These are phyloP conservation scores for Seison nebaliae DNA, from an alignment of 1,140 invertebrate genomes.

Conservation along the genomic window DNA sequence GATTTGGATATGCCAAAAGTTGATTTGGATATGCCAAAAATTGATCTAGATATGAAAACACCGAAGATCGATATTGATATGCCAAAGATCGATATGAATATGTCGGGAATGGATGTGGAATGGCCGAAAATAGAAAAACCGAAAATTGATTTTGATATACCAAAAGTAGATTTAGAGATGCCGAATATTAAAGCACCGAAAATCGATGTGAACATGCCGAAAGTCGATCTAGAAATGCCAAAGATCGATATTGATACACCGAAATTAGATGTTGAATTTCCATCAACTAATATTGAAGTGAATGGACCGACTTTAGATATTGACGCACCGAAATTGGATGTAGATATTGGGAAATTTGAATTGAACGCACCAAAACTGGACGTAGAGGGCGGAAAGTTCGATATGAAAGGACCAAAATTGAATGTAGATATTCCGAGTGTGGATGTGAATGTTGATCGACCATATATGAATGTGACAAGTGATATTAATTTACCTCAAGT, in stretches of 20 bases:
- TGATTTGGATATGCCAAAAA: conserved; percentile 1
- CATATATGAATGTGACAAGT: too few relatives aligned
- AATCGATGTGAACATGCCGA: conserved; percentile 1
- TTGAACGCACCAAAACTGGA: conserved; percentile 6
- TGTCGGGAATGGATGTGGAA: not conserved
- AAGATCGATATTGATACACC: conserved; percentile 2
- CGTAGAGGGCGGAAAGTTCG: too few relatives aligned
- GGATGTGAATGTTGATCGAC: too few relatives aligned
- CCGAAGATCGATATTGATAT: conserved; percentile 1
- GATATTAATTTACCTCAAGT: too few relatives aligned
- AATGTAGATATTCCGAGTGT: conserved; percentile 1
- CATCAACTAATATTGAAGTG: conserved; percentile 1
- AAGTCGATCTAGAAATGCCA: not conserved
- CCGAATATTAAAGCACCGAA: conserved; percentile 5
- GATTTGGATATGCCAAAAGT: not conserved
- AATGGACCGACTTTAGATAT: not conserved
- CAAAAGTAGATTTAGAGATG: not conserved
- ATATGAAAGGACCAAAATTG: not conserved
- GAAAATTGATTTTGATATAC: conserved; percentile 3
- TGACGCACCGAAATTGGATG: conserved; percentile 1
- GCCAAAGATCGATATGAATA: conserved; percentile 1
- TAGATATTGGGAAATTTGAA: not conserved
- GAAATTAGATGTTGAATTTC: not conserved
- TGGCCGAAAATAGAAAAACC: not conserved
- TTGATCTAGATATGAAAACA: not conserved